Percentiles rank a stretch among this genome's conserved stretches.
Evolutionary conservation across 2,113 vertebrate genomes (phyloP).

Genomic region (Phalacrocorax pelagicus): DNA sequence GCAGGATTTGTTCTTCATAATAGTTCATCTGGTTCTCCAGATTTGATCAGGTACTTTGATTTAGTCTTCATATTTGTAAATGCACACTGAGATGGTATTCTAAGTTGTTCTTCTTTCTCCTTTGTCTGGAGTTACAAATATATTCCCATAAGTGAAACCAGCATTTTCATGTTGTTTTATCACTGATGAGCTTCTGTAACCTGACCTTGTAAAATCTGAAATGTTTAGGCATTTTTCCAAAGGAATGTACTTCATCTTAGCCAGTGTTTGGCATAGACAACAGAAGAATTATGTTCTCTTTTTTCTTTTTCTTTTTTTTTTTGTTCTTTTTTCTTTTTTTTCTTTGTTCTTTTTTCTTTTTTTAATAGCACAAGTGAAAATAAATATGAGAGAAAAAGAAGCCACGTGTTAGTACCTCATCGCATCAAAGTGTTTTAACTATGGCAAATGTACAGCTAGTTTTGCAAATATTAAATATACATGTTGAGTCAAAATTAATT

Average conservation of each 20-base stretch:
- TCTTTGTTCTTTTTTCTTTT: not conserved
- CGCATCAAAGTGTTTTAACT: not conserved
- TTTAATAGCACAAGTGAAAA: not conserved
- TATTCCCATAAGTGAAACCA: not conserved
- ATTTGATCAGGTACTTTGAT: not conserved
- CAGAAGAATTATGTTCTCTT: not conserved
- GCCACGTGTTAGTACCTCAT: rapidly evolving
- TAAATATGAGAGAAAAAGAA: not conserved
- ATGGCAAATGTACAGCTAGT: not conserved
- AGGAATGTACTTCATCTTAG: not conserved
- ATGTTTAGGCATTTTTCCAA: not conserved
- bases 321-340: not conserved
- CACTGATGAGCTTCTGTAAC: not conserved
- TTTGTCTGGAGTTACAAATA: not conserved
- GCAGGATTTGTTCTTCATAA: not conserved
- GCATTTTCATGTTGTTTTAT: not conserved
- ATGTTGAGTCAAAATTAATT: not conserved
- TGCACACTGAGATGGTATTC: not conserved
- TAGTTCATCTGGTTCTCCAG: not conserved
- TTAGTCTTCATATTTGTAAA: not conserved
- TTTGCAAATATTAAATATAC: not conserved
- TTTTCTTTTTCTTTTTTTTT: no score
- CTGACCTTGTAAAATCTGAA: not conserved
- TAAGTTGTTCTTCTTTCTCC: not conserved
- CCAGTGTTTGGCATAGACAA: not conserved